These are phyloP conservation scores for Eristalis arbustorum DNA, from an alignment of 2,888 invertebrate genomes.

Conservation along the genomic window DNA sequence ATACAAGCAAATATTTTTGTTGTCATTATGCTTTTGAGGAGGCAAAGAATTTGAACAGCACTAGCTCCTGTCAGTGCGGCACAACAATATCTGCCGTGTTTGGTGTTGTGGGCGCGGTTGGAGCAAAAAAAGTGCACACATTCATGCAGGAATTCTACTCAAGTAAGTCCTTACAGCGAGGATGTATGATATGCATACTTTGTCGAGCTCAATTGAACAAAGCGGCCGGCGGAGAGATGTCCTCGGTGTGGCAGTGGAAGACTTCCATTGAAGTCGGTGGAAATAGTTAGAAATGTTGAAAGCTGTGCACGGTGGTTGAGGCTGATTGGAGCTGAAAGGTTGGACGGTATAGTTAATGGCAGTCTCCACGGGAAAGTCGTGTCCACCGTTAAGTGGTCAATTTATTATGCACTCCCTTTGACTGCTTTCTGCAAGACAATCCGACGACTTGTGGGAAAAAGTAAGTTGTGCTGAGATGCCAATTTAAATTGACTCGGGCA, in stretches of 20 bases:
- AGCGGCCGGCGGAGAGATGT: neutral
- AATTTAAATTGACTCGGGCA: neutral
- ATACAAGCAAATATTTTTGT: slow-evolving; percentile 55
- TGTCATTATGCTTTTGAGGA: slow-evolving; percentile 54
- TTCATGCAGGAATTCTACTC: slow-evolving; percentile 10
- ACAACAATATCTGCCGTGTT: neutral
- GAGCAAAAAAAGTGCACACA: neutral
- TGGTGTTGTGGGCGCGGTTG: neutral
- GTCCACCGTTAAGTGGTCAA: neutral
- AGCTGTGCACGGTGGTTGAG: neutral
- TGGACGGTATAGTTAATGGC: neutral
- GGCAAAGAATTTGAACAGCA: neutral
- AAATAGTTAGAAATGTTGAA: neutral
- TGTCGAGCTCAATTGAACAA: neutral
- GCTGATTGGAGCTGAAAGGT: neutral
- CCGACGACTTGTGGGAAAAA: neutral
- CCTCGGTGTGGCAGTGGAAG: neutral
- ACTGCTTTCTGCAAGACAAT: neutral
- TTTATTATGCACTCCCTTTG: neutral
- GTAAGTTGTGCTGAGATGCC: neutral
- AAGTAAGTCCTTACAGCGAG: neutral
- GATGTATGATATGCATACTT: neutral
- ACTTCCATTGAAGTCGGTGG: neutral
- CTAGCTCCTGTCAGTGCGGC: neutral
- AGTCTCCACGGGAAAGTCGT: no score